Evolutionary conservation across 2,113 vertebrate genomes (phyloP), one percentile per base, ranked within the genome.

Genomic region (Toxostoma redivivum): DNA sequence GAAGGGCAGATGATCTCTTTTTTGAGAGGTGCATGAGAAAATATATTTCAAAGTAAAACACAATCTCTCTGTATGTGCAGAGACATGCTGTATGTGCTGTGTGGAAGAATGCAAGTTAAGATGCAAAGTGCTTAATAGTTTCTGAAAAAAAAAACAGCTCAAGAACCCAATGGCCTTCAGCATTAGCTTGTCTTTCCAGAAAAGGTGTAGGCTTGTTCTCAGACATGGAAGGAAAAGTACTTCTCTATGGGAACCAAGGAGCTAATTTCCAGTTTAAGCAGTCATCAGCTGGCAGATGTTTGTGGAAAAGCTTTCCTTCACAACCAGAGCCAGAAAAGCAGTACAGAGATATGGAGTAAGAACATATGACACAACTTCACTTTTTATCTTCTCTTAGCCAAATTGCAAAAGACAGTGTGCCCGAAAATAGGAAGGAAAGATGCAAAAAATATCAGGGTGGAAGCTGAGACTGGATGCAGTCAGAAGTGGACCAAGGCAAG

Each of bases 261-360:
- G 42, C 38, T 62, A 3, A 62, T 86, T 96, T 57, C 60, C 88
- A 86, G 38, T 83, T 86, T 81, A 71, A 92, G 56, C 16, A 60
- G 64, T 94, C 72, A 81, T 88, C 82, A 90, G 28, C 80, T 94
- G 82, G 92, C 92, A 94, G 64, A 78, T 20, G 60, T 66, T 90
- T 90, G 27, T 94, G 82, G 92, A 92, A 94, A 93, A 94, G 56
- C 24, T 93, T 90, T 86, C 27, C 67, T 88, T 83, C 42, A 51
- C 60, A 66, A 18, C 24, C 37, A 58, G 65, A 86, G 38, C 88
- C 92, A 93, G 50, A 76, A 86, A 92, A 86, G 80, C 30, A 66
- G 47, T 51, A 69, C 35, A 78, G 88, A 77, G 42, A 47, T 51
- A 58, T 47, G 54, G 45, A 92, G 33, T 50, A 81, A 81, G 72